Evolutionary conservation across 1,140 invertebrate species (phyloP).

Genomic region (Drosophila ercepeae): DNA sequence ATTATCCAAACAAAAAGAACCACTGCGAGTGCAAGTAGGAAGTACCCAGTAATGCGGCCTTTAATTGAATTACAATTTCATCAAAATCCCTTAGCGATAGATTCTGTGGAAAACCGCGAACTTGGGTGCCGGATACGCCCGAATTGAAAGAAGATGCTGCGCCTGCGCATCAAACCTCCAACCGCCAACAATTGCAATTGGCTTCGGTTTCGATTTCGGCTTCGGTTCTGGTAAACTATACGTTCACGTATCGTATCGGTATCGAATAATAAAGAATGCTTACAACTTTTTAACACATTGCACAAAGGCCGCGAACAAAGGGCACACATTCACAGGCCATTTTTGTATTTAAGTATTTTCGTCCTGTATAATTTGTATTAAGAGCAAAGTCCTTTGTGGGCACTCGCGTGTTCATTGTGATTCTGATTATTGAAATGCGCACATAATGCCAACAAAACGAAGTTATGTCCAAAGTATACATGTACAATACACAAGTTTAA

Average conservation of each 20-base stretch:
- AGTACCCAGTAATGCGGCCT: constrained; percentile 49
- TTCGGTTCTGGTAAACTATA: constrained; percentile 2
- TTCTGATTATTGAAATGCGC: constrained; percentile 59
- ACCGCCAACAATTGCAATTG: constrained; percentile 18
- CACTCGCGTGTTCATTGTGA: constrained; percentile 79
- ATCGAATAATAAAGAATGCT: constrained; percentile 48
- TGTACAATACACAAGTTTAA: constrained; percentile 77
- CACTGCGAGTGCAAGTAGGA: constrained; percentile 32
- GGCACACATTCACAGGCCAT: constrained; percentile 19
- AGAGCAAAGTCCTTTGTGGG: constrained; percentile 45
- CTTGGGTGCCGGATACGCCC: constrained; percentile 64
- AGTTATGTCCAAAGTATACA: constrained; percentile 79
- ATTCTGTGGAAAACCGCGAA: constrained; percentile 21
- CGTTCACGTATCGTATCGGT: not conserved
- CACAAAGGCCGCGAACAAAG: constrained; percentile 67
- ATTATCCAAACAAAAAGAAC: constrained; percentile 56
- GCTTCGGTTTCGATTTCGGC: constrained; percentile 30
- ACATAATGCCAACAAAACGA: constrained; percentile 71
- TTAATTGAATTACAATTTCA: constrained; percentile 82
- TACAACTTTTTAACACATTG: constrained; percentile 81
- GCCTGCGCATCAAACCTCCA: constrained; percentile 45
- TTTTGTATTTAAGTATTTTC: not conserved
- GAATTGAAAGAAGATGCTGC: constrained; percentile 54
- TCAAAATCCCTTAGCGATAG: constrained; percentile 27
- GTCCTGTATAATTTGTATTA: constrained; percentile 7